Base-by-base conservation (phyloP, 2,888 invertebrate genomes). In the Sialis lutaria region DNA sequence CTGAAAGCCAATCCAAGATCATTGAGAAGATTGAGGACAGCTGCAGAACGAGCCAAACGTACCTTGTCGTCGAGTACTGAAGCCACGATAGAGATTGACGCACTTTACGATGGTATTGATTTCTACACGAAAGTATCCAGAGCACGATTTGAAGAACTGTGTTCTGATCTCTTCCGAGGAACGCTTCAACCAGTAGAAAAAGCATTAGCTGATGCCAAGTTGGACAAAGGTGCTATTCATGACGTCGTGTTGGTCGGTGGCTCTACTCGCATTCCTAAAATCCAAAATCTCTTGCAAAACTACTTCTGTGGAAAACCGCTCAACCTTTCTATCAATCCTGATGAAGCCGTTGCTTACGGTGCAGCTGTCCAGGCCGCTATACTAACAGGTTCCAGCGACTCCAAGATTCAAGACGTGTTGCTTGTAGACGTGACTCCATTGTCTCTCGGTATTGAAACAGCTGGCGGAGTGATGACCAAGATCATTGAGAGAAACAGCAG, bases 201-300 rank as follows among this genome's bases (percentile, higher is more conserved):
- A 12, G 81, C 84, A 1, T 65, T 86, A 9, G 69, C 72, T 44
- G 86, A 85, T 58, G 83, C 83, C 1, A 84, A 85, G 58, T 65
- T 87, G 65, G 84, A 84, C 64, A 86, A 87, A 59, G 67, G 70
- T 35, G 69, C 74, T 52, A 82, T 87, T 51, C 74, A 86, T 58
- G 86, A 87, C 56, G 78, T 88, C 3, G 86, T 88, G 0, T 67
- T 88, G 33, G 87, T 88, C 37, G 87, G 88, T 8, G 88, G 85
- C 30, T 84, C 84, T 0, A 85, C 81, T 1, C 74, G 84, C 49
- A 85, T 86, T 48, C 86, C 85, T 1, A 85, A 85, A 60, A 76
- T 86, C 35, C 85, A 85, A 63, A 77, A 66, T 50, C 61, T 86
- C 52, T 67, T 86, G 32, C 76, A 82, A 62, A 79, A 79, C 61